phyloP scores from a whole-genome alignment of 2,113 vertebrate genomes.

The Sturnira hondurensis region DNA sequence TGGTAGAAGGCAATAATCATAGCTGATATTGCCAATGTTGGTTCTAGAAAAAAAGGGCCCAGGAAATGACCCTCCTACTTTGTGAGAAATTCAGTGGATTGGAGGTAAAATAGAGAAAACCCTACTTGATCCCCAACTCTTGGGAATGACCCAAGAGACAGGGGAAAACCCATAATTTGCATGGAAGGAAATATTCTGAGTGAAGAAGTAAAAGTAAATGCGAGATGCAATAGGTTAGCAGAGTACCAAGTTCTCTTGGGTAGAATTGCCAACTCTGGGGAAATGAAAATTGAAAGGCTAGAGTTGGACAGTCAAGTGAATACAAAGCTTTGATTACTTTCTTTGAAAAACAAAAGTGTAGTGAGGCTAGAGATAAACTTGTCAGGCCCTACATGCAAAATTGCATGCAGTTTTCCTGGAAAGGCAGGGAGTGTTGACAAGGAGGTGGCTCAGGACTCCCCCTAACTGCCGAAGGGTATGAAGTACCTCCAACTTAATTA shows the following conservation, averaged over 20 bases:
- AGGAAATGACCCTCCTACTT: neutral
- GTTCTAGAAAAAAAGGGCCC: neutral
- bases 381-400: neutral
- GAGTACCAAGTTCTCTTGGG: neutral
- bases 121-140: neutral
- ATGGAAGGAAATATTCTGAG: neutral
- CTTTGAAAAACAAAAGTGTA: neutral
- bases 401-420: neutral
- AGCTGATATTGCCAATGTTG: neutral
- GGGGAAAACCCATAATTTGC: neutral
- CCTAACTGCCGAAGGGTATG: neutral
- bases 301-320: neutral
- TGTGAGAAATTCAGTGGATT: neutral
- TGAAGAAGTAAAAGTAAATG: neutral
- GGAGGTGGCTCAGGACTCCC: neutral
- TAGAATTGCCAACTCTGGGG: neutral
- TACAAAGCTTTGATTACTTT: neutral
- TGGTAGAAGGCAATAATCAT: neutral
- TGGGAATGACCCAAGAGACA: neutral
- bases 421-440: neutral
- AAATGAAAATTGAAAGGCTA: neutral
- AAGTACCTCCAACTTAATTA: neutral
- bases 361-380: neutral
- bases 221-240: neutral
- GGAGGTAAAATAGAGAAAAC: neutral